Evolutionary conservation across 2,888 invertebrate species (phyloP), one percentile per base, ranked within the genome.

Genomic region (Mycogona germanica): DNA sequence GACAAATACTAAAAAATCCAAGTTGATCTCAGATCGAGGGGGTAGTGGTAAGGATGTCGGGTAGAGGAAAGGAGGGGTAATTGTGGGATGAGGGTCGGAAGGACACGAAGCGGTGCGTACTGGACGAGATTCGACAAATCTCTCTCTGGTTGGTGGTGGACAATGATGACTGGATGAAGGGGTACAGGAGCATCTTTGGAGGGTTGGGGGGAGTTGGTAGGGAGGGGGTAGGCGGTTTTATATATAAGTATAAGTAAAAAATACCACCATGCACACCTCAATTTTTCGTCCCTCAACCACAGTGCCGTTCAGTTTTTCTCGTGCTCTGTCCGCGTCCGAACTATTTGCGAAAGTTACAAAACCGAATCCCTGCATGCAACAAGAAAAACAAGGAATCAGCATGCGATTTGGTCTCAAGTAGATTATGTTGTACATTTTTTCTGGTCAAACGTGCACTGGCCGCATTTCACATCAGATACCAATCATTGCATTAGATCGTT

Each of bases 271-370:
- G 64, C 70, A n/a, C n/a, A 96, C 96, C 93, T 97, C 98, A 84
- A 98, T 96, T 85, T 97, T 98, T 82, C 98, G 87, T 83, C 97
- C 97, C 87, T 98, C 98, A 85, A 97, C 95, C 87, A 96, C 92
- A 81, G 95, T 93, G 85, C 96, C 96, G 86, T 98, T 96, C 81
- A 98, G 89, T 84, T 95, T 92, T 84, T 95, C 95, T 83, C 97
- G 92, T 87, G 98, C 97, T 84, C 91, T 87, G 84, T 97, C 97
- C 79, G 97, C 97, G 82, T 98, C 97, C 82, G 87, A 87, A 84
- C 92, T 92, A 87, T 91, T 93, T 85, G 95, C 95, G 91, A 98
- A 98, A 84, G 97, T 98, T 85, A 98, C 97, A 89, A 98, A 98
- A 87, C 97, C 97, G 87, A 98, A 98, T 84, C 98, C 98, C 97